Base-by-base conservation (phyloP, 2,888 invertebrate genomes). In the Chesias legatella region DNA sequence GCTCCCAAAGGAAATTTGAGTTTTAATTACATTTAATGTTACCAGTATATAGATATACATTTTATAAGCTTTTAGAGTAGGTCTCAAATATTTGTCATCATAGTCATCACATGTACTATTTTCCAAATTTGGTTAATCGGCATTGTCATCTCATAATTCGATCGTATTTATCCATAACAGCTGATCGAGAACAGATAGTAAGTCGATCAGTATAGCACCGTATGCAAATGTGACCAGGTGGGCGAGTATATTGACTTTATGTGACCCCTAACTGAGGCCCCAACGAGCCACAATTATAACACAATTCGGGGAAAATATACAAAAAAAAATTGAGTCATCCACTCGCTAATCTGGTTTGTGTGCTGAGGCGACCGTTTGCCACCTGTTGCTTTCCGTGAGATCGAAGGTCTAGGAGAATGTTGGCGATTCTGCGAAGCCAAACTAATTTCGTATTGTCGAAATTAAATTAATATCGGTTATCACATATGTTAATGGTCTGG, bases 191-290 rank as follows among this genome's bases (percentile, higher is more conserved):
- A 34, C 24, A 29, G 10, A 23, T 41, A 35, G 48, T 46, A 50
- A 17, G 25, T 33, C 28, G 27, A 32, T 33, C 51, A 40, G 55
- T 59, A 53, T 33, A 43, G 39, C 54, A 53, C 53, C 48, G 45
- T 61, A 63, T 64, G 63, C 59, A 48, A 61, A 64, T 64, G 40
- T 13, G 51, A 39, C 62, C 63, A 65, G 65, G 65, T 63, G 65
- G 39, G 31, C 60, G 42, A 32, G 49, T 43, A 47, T 53, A 51
- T 55, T 53, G 54, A 54, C 57, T 52, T 55, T 54, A 50, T 33
- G 27, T 58, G 63, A 61, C 60, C 63, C 61, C 63, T 51, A n/a
- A 43, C 34, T 42, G 57, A 56, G 57, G 63, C 60, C 62, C 58
- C 61, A 46, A 57, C 59, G 42, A 32, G 54, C 47, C 48, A 31